phyloP scores from a whole-genome alignment of 2,888 invertebrate species.

The Melolontha melolontha region DNA sequence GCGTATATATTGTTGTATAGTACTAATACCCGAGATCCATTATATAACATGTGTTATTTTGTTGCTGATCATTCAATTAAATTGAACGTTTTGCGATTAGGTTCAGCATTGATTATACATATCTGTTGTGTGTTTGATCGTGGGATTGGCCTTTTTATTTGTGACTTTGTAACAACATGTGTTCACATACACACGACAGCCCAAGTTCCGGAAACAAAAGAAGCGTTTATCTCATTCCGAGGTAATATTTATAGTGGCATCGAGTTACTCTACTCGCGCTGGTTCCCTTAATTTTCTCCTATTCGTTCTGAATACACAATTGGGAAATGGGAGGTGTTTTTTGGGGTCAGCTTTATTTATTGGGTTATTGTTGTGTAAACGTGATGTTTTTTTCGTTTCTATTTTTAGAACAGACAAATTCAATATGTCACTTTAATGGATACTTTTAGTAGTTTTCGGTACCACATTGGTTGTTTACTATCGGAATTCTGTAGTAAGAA shows the following conservation, averaged over 20 bases:
- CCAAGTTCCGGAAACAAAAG: slow-evolving; percentile 43
- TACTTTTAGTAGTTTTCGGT: slow-evolving; percentile 17
- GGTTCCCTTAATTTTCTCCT: slow-evolving; percentile 33
- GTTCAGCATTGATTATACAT: slow-evolving; percentile 6
- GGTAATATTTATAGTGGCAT: slow-evolving; percentile 39
- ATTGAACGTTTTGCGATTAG: slow-evolving; percentile 26
- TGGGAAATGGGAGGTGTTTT: slow-evolving; percentile 28
- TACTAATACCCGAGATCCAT: no score
- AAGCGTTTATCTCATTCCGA: slow-evolving; percentile 38
- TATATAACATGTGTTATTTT: background rate
- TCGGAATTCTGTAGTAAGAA: slow-evolving; percentile 5
- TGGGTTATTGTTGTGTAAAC: slow-evolving; percentile 33
- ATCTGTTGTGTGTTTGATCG: slow-evolving; percentile 11
- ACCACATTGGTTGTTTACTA: slow-evolving; percentile 3
- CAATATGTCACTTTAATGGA: slow-evolving; percentile 21
- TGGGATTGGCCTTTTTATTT: slow-evolving; percentile 35
- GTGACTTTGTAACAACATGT: slow-evolving; percentile 35
- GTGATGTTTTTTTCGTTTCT: slow-evolving; percentile 6
- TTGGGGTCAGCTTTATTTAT: slow-evolving; percentile 36
- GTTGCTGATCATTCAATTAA: background rate
- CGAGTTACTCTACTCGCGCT: slow-evolving; percentile 23
- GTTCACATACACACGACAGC: slow-evolving; percentile 29
- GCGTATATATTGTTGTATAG: no score
- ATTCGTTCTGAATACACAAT: slow-evolving; percentile 33
- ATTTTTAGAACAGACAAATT: slow-evolving; percentile 28